A percentile compares a stretch with the other conserved stretches of the same genome.
Conservation (phyloP, 2,888 invertebrate species). For the Pachydiplax longipennis region DNA sequence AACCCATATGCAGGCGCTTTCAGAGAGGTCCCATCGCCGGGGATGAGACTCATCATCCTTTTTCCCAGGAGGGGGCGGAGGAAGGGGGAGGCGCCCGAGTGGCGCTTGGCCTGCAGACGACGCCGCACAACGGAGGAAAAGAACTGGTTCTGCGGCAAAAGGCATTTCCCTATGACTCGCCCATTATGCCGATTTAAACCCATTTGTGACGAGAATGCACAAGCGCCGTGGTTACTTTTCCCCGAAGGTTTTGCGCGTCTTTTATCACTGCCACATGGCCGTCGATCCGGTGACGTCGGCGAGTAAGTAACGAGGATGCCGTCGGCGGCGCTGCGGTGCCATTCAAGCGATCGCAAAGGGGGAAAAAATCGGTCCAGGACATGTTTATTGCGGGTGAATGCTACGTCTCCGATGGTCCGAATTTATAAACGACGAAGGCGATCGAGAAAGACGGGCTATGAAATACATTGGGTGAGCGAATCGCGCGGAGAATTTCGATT, state of each 20-base stretch:
- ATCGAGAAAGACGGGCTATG: neutral
- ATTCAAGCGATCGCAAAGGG: neutral
- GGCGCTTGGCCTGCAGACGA: neutral
- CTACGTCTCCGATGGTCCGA: neutral
- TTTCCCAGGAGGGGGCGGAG: neutral
- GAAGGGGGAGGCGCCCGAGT: neutral
- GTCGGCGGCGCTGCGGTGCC: neutral
- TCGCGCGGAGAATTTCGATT: too few relatives aligned
- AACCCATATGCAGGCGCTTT: constrained; percentile 18
- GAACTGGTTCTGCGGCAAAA: neutral
- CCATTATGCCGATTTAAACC: neutral
- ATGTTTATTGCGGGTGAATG: neutral
- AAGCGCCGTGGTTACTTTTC: neutral
- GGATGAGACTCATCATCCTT: neutral
- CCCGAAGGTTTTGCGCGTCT: neutral
- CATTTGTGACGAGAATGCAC: neutral
- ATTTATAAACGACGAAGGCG: neutral
- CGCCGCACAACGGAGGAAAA: neutral
- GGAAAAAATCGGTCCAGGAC: neutral
- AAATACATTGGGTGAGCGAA: too few relatives aligned
- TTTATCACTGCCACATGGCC: neutral
- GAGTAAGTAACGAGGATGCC: neutral
- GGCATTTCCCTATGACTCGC: neutral
- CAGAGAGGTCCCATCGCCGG: neutral
- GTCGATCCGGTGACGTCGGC: neutral